Evolutionary conservation across 2,113 vertebrate genomes (phyloP).

Genomic region (Scomber scombrus): DNA sequence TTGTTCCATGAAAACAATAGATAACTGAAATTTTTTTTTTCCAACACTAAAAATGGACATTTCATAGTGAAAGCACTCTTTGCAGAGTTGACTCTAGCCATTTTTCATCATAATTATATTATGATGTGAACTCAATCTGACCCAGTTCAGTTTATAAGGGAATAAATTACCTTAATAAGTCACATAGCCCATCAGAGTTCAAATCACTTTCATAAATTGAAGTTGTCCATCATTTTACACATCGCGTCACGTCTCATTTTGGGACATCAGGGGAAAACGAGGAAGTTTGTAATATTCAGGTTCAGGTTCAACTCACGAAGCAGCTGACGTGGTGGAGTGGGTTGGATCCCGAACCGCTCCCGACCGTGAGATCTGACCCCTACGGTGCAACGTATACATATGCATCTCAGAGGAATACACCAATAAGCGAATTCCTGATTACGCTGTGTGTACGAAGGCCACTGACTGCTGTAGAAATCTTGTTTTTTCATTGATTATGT

Average conservation of each 20-base stretch:
- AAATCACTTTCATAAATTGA: not conserved
- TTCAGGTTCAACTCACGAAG: not conserved
- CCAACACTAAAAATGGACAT: not conserved
- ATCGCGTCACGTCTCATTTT: not conserved
- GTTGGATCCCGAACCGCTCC: not conserved
- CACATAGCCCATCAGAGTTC: not conserved
- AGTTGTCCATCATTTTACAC: constrained; percentile 15
- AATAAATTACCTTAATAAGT: constrained; percentile 6
- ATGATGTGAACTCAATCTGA: constrained; percentile 24
- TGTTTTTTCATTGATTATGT: constrained; percentile 43
- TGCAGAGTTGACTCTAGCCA: not conserved
- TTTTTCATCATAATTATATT: not conserved
- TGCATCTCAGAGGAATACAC: not conserved
- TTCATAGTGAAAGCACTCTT: not conserved
- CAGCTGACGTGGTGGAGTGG: not conserved
- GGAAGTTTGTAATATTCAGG: not conserved
- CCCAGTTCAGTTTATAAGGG: constrained; percentile 1
- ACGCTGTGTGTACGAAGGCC: not conserved
- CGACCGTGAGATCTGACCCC: constrained; percentile 19
- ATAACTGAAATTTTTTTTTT: not conserved
- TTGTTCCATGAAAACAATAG: not conserved
- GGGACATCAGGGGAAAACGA: not conserved
- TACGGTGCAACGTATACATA: not conserved
- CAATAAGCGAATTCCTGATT: constrained; percentile 26
- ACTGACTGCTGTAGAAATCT: not conserved